Conservation (phyloP, 1,140 invertebrate species). For the Psilanteris sp. region DNA sequence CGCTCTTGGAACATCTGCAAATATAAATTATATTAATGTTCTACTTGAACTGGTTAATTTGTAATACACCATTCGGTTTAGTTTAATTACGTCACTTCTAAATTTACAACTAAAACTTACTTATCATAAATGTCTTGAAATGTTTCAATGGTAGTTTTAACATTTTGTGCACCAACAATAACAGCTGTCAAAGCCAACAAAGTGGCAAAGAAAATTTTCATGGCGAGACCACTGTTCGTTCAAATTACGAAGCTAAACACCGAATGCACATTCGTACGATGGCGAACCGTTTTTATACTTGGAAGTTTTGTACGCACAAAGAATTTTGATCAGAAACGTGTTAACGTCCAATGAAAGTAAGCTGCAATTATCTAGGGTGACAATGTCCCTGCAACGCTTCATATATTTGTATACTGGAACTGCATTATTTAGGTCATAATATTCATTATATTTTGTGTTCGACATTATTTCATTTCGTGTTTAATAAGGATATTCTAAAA, state of each 20-base stretch:
- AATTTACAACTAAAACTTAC: constrained; percentile 57
- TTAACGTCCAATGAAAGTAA: constrained; percentile 71
- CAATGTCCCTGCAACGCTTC: constrained; percentile 58
- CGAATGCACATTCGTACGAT: constrained; percentile 73
- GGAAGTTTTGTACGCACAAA: constrained; percentile 64
- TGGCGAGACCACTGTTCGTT: constrained; percentile 64
- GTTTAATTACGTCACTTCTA: too few relatives aligned
- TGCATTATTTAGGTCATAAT: too few relatives aligned
- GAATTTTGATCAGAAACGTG: constrained; percentile 77
- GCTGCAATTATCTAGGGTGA: constrained; percentile 75
- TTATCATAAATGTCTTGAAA: constrained; percentile 75
- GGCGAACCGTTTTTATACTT: constrained; percentile 75
- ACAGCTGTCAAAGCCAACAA: constrained; percentile 65
- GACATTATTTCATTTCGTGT: too few relatives aligned
- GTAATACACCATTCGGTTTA: too few relatives aligned
- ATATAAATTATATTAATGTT: constrained; percentile 1
- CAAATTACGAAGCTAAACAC: constrained; percentile 74
- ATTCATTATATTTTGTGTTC: too few relatives aligned
- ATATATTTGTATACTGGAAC: too few relatives aligned
- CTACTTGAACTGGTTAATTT: too few relatives aligned
- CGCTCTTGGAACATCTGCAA: constrained; percentile 73
- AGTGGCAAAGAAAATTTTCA: constrained; percentile 68
- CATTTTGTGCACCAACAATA: constrained; percentile 58
- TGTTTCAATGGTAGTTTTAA: constrained; percentile 69
- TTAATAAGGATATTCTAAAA: too few relatives aligned